A percentile compares a stretch with the other conserved stretches of the same genome.
Conservation (phyloP, 1,140 invertebrate genomes). For the Leptinotarsa defecta region DNA sequence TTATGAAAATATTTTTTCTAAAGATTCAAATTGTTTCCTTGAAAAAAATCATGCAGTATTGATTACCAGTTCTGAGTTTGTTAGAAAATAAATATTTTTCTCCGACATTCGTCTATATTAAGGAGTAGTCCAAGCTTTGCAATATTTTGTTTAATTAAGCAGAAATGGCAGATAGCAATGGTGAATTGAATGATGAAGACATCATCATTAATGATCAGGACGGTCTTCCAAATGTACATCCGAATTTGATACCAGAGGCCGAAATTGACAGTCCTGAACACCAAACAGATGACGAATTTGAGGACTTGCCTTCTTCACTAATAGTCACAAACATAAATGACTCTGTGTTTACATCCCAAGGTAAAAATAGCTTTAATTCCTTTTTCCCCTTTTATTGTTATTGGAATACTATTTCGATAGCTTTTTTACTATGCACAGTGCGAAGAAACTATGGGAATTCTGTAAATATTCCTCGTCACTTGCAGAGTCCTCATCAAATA, state of each 20-base stretch:
- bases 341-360: conserved; percentile 73
- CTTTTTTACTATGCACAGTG: too few species aligned
- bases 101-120: too few species aligned
- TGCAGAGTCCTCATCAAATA: too few species aligned
- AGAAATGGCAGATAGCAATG: conserved; percentile 52
- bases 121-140: not conserved
- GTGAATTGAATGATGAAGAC: conserved; percentile 63
- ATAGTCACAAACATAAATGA: conserved; percentile 88
- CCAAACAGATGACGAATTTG: conserved; percentile 68
- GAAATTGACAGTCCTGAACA: conserved; percentile 63
- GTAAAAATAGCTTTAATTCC: conserved; percentile 50
- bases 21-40: too few species aligned
- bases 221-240: conserved; percentile 80
- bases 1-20: too few species aligned
- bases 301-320: conserved; percentile 84
- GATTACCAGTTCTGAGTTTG: too few species aligned
- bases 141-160: not conserved
- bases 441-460: too few species aligned
- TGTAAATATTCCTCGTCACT: too few species aligned
- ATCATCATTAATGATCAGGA: conserved; percentile 83
- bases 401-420: too few species aligned
- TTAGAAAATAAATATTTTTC: too few species aligned
- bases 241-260: conserved; percentile 62
- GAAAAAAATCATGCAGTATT: too few species aligned
- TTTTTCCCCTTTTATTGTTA: not conserved